Percentiles rank a stretch among this genome's conserved stretches.
Evolutionary conservation across 1,140 invertebrate species (phyloP).

Genomic region (Zaprionus nigranus): DNA sequence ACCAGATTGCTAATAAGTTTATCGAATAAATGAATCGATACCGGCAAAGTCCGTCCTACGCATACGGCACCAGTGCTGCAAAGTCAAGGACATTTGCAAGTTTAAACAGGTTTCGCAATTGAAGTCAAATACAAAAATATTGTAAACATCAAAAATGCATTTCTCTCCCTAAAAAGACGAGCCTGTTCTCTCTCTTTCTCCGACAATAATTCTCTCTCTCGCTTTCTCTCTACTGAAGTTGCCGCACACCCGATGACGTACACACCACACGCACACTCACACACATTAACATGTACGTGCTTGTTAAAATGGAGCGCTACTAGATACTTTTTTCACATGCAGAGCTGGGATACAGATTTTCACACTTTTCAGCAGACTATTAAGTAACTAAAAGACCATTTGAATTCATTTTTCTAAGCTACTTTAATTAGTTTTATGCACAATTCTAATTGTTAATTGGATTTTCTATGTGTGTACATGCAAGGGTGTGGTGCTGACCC

Average conservation of each 20-base stretch:
- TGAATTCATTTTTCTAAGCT: neutral
- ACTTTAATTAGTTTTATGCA: constrained; percentile 36
- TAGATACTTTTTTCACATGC: constrained; percentile 64
- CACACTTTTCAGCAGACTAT: constrained; percentile 10
- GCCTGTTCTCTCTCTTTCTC: constrained; percentile 13
- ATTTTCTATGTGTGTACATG: constrained; percentile 51
- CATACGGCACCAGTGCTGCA: constrained; percentile 25
- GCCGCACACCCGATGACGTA: constrained; percentile 76
- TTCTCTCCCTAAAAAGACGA: constrained; percentile 18
- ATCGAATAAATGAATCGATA: neutral
- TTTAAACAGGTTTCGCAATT: constrained; percentile 44
- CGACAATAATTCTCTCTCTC: constrained; percentile 30
- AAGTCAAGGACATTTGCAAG: constrained; percentile 69
- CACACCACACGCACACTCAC: constrained; percentile 53
- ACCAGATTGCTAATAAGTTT: neutral
- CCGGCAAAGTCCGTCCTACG: constrained; percentile 32
- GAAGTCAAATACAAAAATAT: constrained; percentile 18
- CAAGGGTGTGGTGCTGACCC: constrained; percentile 82
- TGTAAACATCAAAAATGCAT: constrained; percentile 42
- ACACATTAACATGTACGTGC: constrained; percentile 21
- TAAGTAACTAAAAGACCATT: constrained; percentile 13
- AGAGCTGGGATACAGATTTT: constrained; percentile 54
- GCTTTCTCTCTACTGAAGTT: constrained; percentile 73
- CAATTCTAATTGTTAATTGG: constrained; percentile 57
- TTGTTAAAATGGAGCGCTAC: constrained; percentile 56